A percentile compares a stretch with the other conserved stretches of the same genome.
Evolutionary conservation across 2,888 invertebrate species (phyloP).

Genomic region (Rambutsinella grinnellia): DNA sequence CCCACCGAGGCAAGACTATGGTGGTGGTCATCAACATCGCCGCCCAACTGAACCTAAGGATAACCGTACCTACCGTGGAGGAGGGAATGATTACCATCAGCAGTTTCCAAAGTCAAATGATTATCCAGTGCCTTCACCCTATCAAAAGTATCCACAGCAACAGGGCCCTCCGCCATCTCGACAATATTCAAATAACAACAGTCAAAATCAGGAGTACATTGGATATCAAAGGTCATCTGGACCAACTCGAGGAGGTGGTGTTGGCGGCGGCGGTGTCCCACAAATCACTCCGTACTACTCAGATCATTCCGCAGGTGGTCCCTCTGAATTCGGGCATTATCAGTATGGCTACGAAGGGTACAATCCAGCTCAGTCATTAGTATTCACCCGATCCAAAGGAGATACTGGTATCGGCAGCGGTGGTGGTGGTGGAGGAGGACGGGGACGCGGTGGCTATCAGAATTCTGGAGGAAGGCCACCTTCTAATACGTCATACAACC

Average conservation of each 20-base stretch:
- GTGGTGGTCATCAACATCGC: slow-evolving; percentile 19
- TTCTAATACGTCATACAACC: not conserved
- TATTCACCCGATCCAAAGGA: slow-evolving; percentile 46
- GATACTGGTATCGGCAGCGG: slow-evolving; percentile 13
- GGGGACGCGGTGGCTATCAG: slow-evolving; percentile 1
- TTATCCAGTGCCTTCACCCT: slow-evolving; percentile 46
- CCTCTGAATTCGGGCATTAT: slow-evolving; percentile 33
- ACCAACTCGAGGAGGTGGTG: slow-evolving; percentile 14
- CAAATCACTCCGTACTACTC: not conserved
- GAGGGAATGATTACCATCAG: slow-evolving; percentile 1
- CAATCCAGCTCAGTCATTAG: slow-evolving; percentile 45
- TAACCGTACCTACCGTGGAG: no score
- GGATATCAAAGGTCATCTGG: not conserved
- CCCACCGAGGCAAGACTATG: slow-evolving; percentile 28
- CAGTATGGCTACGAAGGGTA: slow-evolving; percentile 46
- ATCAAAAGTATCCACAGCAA: slow-evolving; percentile 17
- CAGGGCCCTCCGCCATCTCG: slow-evolving; percentile 11
- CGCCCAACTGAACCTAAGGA: not conserved
- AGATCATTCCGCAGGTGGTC: not conserved
- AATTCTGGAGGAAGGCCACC: not conserved
- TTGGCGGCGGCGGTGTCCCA: not conserved
- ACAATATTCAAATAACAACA: slow-evolving; percentile 10
- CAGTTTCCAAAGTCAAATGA: slow-evolving; percentile 30
- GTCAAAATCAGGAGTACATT: slow-evolving; percentile 26
- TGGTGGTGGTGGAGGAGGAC: slow-evolving; percentile 22